Percentiles rank a stretch among this genome's conserved stretches.
Conservation (phyloP, 2,113 vertebrate species). For the Asarcornis scutulata region DNA sequence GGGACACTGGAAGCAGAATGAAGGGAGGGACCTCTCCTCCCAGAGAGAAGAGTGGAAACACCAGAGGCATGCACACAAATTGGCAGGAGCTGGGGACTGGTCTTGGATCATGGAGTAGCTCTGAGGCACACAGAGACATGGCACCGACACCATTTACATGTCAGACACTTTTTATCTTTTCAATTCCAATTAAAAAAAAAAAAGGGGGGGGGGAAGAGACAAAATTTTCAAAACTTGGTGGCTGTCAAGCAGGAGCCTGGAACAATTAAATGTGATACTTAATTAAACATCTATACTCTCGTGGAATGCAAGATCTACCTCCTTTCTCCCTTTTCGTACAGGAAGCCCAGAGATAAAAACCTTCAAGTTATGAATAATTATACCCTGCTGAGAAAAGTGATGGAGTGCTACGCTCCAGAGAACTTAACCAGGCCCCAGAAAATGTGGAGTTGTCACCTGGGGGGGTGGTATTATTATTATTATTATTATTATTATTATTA, state of each 20-base stretch:
- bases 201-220: accelerated
- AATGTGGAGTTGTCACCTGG: constrained; percentile 68
- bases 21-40: neutral
- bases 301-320: constrained; percentile 45
- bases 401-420: constrained; percentile 70
- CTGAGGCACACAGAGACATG: neutral
- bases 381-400: constrained; percentile 75
- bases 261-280: constrained; percentile 69
- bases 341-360: constrained; percentile 67
- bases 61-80: neutral
- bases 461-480: constrained; percentile 36
- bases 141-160: neutral
- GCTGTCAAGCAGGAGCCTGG: constrained; percentile 11
- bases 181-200: neutral
- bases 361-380: constrained; percentile 73
- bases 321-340: constrained; percentile 45
- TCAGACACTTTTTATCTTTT: neutral
- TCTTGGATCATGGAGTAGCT: neutral
- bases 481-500: constrained; percentile 39
- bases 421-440: constrained; percentile 71
- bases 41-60: neutral
- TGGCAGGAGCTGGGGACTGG: neutral
- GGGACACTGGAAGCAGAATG: neutral
- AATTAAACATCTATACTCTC: constrained; percentile 71
- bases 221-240: neutral